Base-by-base conservation (phyloP, 2,113 vertebrate species). In the Toxotes jaculatrix region DNA sequence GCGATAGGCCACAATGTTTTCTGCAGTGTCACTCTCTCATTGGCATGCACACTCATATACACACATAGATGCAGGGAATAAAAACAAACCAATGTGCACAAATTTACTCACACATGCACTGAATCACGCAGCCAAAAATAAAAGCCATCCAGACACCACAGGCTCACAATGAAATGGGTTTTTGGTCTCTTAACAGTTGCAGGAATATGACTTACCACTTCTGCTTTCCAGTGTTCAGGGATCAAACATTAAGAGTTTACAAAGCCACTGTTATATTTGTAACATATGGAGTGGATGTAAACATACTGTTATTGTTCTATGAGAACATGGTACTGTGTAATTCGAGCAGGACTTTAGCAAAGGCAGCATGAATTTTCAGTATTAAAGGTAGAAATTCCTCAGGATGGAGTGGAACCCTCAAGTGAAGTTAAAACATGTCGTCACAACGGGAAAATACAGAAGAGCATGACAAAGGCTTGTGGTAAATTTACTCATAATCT, bases 41-140 rank as follows among this genome's bases (percentile, higher is more conserved):
- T 79, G 77, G 59, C 56, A 62, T 13, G 17, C 56, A 74, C 63
- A 61, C 36, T 49, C 47, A 55, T 45, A 64, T 45, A 38, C 74
- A 63, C 21, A 55, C 59, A 82, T 43, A 49, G 65, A 23, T 65
- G 47, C 5, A 16, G 14, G 32, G 16, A 76, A 69, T n/a, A 82
- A 87, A 84, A 85, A 77, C 55, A 86, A 75, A 40, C 43, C 60
- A 49, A 42, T 47, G 47, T 13, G 19, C 72, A 55, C 42, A 86
- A 34, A 82, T 75, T 34, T 55, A 62, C 62, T 49, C 51, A 57
- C 63, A 79, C 34, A 66, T 64, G 51, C 32, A 32, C 60, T 84
- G 77, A 86, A 81, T 84, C 87, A 87, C 64, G 53, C 53, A 70
- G 73, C 76, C 60, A 36, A 79, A 89, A 86, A 83, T 79, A 86